A percentile compares a stretch with the other conserved stretches of the same genome.
phyloP scores from a whole-genome alignment of 1,140 invertebrate species.

The Ephestia elutella region DNA sequence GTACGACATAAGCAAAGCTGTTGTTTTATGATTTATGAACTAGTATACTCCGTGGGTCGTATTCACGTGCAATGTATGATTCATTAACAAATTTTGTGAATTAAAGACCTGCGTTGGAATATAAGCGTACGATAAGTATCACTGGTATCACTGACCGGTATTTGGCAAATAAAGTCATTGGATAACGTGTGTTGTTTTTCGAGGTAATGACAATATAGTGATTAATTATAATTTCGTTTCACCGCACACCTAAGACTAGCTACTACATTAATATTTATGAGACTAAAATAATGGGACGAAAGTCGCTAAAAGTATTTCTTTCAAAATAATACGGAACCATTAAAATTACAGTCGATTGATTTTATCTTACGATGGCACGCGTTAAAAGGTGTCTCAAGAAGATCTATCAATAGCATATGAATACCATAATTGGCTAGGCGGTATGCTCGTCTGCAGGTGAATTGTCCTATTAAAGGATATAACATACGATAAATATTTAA shows the following conservation, averaged over 20 bases:
- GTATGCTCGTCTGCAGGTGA: slow-evolving; percentile 43
- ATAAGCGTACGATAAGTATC: not conserved
- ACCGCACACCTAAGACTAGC: too few relatives aligned
- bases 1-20: not conserved
- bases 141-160: not conserved
- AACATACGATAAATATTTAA: slow-evolving; percentile 1
- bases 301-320: too few relatives aligned
- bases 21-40: not conserved
- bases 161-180: not conserved
- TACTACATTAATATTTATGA: too few relatives aligned
- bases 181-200: not conserved
- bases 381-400: slow-evolving; percentile 40
- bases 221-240: too few relatives aligned
- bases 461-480: slow-evolving; percentile 37
- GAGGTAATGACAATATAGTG: too few relatives aligned
- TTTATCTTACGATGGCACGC: slow-evolving; percentile 29
- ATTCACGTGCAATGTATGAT: not conserved
- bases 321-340: not conserved
- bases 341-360: not conserved
- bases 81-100: not conserved
- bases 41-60: not conserved
- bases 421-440: slow-evolving; percentile 43
- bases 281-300: too few relatives aligned
- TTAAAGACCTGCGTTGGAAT: not conserved
- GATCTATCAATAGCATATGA: slow-evolving; percentile 43